Conservation (phyloP, 1,140 invertebrate genomes). For the Lysiphlebus fabarum region DNA sequence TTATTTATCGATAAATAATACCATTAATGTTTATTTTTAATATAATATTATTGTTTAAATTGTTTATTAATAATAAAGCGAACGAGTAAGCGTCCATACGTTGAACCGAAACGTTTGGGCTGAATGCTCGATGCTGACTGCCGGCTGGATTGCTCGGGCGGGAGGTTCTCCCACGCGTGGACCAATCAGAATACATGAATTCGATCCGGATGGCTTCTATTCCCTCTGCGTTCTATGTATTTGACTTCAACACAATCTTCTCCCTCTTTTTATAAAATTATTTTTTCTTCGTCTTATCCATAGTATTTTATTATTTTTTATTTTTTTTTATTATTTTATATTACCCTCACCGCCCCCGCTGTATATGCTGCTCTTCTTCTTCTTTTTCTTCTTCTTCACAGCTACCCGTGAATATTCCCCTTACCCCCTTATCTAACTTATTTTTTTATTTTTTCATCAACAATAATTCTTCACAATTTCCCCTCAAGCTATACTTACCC, state of each 20-base stretch:
- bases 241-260: conserved; percentile 16
- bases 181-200: conserved; percentile 46
- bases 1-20: not conserved
- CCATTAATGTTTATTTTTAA: too few species aligned
- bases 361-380: too few species aligned
- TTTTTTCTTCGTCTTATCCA: too few species aligned
- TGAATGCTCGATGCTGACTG: conserved; percentile 50
- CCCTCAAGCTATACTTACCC: conserved; percentile 17
- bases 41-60: conserved; percentile 3
- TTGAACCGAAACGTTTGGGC: conserved; percentile 34
- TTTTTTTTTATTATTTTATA: too few species aligned
- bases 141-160: conserved; percentile 43
- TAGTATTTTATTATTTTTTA: too few species aligned
- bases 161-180: conserved; percentile 53
- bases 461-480: conserved; percentile 26
- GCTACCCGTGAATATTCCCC: too few species aligned
- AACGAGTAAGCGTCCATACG: not conserved
- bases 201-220: conserved; percentile 32
- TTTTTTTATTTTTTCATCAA: conserved; percentile 13
- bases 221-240: conserved; percentile 27
- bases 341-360: too few species aligned
- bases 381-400: too few species aligned
- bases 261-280: not conserved
- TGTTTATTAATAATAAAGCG: not conserved
- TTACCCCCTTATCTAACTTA: too few species aligned